These are phyloP conservation scores for Callyntrura guangdongensis DNA, from an alignment of 2,888 invertebrate genomes.

Conservation along the genomic window DNA sequence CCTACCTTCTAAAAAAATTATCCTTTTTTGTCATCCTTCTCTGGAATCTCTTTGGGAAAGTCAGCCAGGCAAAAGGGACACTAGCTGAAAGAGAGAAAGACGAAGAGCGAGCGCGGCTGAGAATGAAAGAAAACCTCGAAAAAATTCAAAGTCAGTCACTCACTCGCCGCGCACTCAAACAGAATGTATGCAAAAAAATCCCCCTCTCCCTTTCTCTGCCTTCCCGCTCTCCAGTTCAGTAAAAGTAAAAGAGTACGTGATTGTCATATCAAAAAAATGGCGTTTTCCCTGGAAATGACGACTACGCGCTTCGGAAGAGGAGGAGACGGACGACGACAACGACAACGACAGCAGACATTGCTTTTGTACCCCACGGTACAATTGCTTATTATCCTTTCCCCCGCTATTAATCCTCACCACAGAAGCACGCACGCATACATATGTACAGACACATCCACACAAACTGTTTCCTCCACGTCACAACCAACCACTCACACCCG, in stretches of 20 bases:
- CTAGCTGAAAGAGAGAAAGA: background rate
- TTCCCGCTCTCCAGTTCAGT: background rate
- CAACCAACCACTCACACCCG: no score
- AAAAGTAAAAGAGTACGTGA: conserved; percentile 30
- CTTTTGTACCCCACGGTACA: no score
- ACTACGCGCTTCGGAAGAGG: no score
- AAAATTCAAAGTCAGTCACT: conserved; percentile 13
- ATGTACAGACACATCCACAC: no score
- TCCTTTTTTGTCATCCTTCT: no score
- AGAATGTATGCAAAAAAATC: conserved; percentile 35
- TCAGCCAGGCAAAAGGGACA: background rate
- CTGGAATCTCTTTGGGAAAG: background rate
- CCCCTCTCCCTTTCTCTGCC: background rate
- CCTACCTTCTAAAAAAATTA: conserved; percentile 1
- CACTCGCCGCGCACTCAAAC: conserved; percentile 9
- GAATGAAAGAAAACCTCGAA: no score
- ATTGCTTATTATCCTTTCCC: background rate
- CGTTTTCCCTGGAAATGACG: conserved; percentile 31
- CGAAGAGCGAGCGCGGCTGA: background rate
- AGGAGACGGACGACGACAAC: background rate
- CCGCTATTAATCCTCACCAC: background rate
- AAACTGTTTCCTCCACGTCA: no score
- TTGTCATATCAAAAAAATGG: conserved; percentile 35
- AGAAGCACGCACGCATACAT: background rate
- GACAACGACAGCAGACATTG: background rate